Base-by-base conservation (phyloP, 2,113 vertebrate genomes). In the Dipodomys stephensi region DNA sequence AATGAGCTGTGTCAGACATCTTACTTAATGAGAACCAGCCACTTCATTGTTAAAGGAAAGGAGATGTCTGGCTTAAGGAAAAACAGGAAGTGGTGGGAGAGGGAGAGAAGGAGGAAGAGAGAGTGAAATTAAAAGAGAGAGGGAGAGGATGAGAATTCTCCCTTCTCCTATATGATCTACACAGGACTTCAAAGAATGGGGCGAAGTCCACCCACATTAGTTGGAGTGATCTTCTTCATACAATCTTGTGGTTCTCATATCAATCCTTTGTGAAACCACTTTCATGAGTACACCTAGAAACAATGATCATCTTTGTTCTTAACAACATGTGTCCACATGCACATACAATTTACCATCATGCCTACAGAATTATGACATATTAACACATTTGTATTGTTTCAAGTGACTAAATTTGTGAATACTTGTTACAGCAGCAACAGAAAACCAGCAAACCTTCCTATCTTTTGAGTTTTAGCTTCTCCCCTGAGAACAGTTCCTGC, bases 341-440 rank as follows among this genome's bases (percentile, higher is more conserved):
- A 68, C 9, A 46, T 83, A 65, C 62, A 77, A 57, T 67, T 44
- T 39, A 39, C 44, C 5, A 77, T 57, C 27, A 25, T 4, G 67
- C 27, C 27, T 82, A 85, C 44, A 84, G 57, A 88, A 53, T 30
- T 87, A 10, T 94, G 69, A 68, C 30, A 46, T 78, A 86, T 32
- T 53, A 78, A 83, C 82, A 86, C 6, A 76, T 53, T 77, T 72
- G 87, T 79, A 27, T 83, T 93, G 39, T 84, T 90, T 88, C 76
- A 69, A 84, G 32, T 25, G 25, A 88, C 62, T 68, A 77, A 49
- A 39, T 39, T 39, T 39, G 39, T 39, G 39, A 39, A 39, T 39
- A 39, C 68, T 83, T 94, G 39, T 95, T 73, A 49, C 0, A 82
- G 74, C 20, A 81, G 9, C 73, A 84, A 82, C 53, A 90, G 68